A percentile compares a stretch with the other conserved stretches of the same genome.
phyloP scores from a whole-genome alignment of 1,140 invertebrate genomes.

The Aphis gossypii region DNA sequence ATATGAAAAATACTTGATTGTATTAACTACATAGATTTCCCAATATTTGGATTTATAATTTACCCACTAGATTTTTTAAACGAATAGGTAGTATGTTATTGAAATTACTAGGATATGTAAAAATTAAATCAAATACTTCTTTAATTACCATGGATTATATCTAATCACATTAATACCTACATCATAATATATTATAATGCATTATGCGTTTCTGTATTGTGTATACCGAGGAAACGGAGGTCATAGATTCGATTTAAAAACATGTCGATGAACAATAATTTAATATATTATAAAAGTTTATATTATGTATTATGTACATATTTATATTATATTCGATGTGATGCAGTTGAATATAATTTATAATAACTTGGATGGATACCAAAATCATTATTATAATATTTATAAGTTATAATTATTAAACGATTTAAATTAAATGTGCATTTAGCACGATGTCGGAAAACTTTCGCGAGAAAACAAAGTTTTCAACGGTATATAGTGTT shows the following conservation, averaged over 20 bases:
- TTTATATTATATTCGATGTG: not conserved
- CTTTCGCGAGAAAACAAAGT: not conserved
- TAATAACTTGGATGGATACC: not conserved
- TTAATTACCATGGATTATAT: not conserved
- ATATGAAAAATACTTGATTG: not conserved
- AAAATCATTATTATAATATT: not conserved
- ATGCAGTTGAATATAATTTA: not conserved
- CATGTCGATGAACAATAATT: not conserved
- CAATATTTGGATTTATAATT: not conserved
- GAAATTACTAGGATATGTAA: not conserved
- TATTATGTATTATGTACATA: too few species aligned
- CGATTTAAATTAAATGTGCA: not conserved
- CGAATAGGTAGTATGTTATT: not conserved
- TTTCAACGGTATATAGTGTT: not conserved
- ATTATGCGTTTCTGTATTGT: not conserved
- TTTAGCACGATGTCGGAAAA: not conserved
- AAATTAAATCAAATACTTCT: not conserved
- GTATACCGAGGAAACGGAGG: not conserved
- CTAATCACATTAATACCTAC: not conserved
- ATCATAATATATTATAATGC: not conserved
- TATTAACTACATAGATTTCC: not conserved
- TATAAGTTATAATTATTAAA: not conserved
- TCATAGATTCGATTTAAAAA: not conserved
- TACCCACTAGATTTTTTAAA: not conserved
- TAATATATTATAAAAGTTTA: too few species aligned